These are phyloP conservation scores for Imbricaverruca yamaguchii DNA, from an alignment of 2,888 invertebrate genomes.

Conservation along the genomic window DNA sequence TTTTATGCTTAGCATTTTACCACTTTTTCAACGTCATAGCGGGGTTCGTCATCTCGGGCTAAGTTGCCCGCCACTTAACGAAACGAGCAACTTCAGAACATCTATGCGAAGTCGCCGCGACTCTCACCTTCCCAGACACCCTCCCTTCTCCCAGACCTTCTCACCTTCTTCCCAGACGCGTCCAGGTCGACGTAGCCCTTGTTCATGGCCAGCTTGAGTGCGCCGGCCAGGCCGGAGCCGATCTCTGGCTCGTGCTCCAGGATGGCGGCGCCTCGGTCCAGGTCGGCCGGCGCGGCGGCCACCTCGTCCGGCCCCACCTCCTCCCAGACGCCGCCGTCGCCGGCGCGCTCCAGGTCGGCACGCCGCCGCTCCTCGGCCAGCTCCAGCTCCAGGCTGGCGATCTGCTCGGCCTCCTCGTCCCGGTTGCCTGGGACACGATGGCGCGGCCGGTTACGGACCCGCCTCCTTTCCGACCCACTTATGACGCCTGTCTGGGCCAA, in stretches of 20 bases:
- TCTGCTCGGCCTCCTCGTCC: conserved; percentile 66
- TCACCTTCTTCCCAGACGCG: conserved; percentile 48
- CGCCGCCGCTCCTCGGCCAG: conserved; percentile 40
- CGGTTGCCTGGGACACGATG: conserved; percentile 50
- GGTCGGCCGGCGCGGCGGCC: conserved; percentile 44
- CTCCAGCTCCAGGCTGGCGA: conserved; percentile 51
- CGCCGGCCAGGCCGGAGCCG: conserved; percentile 84
- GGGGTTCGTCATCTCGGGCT: too few relatives aligned
- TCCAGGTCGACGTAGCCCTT: conserved; percentile 89
- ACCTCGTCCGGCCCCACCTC: conserved; percentile 57
- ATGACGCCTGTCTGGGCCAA: too few relatives aligned
- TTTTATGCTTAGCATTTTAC: too few relatives aligned
- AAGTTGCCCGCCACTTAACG: too few relatives aligned
- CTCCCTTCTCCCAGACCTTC: neutral
- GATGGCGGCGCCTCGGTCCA: conserved; percentile 47
- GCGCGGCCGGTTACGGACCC: neutral
- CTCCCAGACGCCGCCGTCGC: conserved; percentile 68
- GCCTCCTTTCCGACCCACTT: too few relatives aligned
- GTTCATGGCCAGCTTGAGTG: conserved; percentile 78
- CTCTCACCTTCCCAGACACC: too few relatives aligned
- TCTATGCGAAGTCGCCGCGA: too few relatives aligned
- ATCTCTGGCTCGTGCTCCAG: conserved; percentile 89
- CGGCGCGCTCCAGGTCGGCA: conserved; percentile 48
- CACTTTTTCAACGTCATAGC: too few relatives aligned
- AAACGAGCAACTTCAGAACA: too few relatives aligned